Evolutionary conservation across 2,888 invertebrate genomes (phyloP), one percentile per base, ranked within the genome.

Genomic region (Myathropa florea): DNA sequence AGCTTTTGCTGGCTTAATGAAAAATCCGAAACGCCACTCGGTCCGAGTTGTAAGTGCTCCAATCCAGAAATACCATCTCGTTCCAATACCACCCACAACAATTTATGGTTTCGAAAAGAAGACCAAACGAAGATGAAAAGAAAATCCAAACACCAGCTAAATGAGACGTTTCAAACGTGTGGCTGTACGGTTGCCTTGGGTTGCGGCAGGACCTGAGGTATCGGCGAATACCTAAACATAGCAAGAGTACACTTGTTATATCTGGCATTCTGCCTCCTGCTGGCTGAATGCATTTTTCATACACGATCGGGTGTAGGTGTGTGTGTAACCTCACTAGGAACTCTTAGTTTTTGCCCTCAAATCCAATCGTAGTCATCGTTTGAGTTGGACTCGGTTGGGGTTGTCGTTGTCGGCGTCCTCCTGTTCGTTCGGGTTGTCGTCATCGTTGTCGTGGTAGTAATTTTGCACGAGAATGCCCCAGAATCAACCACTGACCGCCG

Each of bases 401-500:
- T n/a, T n/a, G n/a, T n/a, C n/a, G n/a, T n/a, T 18, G 46, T 7
- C 36, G 14, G 14, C 12, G 33, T 36, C 36, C 46, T 63, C 23
- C 59, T 36, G 46, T 71, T 64, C 59, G 59, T 53, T 65, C 73
- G 53, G 79, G 71, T 72, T 71, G 76, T 80, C 84, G 67, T 67
- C 59, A 55, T 67, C 60, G 57, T 59, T 6, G 75, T 39, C n/a
- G 72, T 72, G 72, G 65, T 68, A 72, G 76, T 85, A 73, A 81
- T 77, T 72, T 72, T 85, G 80, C 81, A 63, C 64, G 39, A 79
- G 39, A 71, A 46, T 75, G 53, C 59, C 59, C 72, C 60, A 60
- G 75, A 71, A 80, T 71, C 79, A 71, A 80, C 63, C 61, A 77
- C 67, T 85, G 84, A 81, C 85, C 81, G 64, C 77, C 64, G 36